These are phyloP conservation scores for Eupithecia tripunctaria DNA, from an alignment of 2,888 invertebrate genomes.

Conservation along the genomic window DNA sequence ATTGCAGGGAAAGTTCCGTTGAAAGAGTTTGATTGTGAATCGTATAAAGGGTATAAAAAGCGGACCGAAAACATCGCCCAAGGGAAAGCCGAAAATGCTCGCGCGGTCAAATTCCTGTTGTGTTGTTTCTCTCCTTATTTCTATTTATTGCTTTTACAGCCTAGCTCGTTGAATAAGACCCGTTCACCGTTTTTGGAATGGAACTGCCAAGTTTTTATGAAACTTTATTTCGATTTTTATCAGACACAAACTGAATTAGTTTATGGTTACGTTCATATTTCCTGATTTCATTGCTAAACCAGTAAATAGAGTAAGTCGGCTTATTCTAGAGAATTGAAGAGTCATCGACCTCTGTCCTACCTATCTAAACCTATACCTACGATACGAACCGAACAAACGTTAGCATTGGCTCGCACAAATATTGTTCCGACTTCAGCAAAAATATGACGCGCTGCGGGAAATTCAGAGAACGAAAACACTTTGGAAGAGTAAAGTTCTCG, in stretches of 20 bases:
- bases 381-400: slow-evolving; percentile 3
- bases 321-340: neutral
- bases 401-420: slow-evolving; percentile 15
- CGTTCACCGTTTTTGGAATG: slow-evolving; percentile 34
- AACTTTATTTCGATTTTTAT: slow-evolving; percentile 36
- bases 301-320: neutral
- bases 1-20: slow-evolving; percentile 40
- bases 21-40: slow-evolving; percentile 40
- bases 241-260: slow-evolving; percentile 5
- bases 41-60: slow-evolving; percentile 44
- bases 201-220: slow-evolving; percentile 34
- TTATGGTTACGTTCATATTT: neutral
- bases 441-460: slow-evolving; percentile 15
- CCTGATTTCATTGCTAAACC: neutral
- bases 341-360: slow-evolving; percentile 14
- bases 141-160: slow-evolving; percentile 41
- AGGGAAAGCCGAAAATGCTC: slow-evolving; percentile 45
- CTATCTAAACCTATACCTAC: neutral
- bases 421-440: slow-evolving; percentile 13
- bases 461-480: slow-evolving; percentile 9
- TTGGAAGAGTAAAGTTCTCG: neutral
- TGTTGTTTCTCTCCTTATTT: slow-evolving; percentile 42
- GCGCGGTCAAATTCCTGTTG: slow-evolving; percentile 31
- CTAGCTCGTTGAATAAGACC: slow-evolving; percentile 31
- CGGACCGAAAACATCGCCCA: slow-evolving; percentile 50